Evolutionary conservation across 2,888 invertebrate species (phyloP).

Genomic region (Agrochola circellaris): DNA sequence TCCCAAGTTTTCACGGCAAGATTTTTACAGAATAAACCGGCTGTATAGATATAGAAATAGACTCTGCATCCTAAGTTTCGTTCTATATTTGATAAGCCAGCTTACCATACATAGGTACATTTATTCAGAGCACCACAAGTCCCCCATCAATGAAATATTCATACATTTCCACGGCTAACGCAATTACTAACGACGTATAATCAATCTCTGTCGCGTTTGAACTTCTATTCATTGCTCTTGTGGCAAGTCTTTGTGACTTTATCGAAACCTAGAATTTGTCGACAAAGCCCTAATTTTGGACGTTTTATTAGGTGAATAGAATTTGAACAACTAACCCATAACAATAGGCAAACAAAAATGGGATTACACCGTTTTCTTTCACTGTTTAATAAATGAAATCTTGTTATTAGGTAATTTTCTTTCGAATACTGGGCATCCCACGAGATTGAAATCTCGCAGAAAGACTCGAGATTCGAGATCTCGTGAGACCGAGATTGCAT

Average conservation of each 20-base stretch:
- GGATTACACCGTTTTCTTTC: too few relatives aligned
- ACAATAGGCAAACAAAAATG: too few relatives aligned
- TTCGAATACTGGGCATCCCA: too few relatives aligned
- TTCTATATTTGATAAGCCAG: neutral
- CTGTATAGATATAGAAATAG: too few relatives aligned
- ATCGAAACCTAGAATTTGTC: slow-evolving; percentile 24
- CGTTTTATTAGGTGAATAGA: neutral
- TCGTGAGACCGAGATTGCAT: too few relatives aligned
- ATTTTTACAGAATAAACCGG: too few relatives aligned
- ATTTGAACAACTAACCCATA: neutral
- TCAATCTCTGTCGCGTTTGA: slow-evolving; percentile 56
- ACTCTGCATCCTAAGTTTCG: neutral
- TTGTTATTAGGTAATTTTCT: too few relatives aligned
- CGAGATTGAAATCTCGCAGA: too few relatives aligned
- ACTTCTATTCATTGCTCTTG: slow-evolving; percentile 40
- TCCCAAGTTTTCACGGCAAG: too few relatives aligned
- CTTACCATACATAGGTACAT: slow-evolving; percentile 13
- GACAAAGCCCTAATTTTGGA: neutral
- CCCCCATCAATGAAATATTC: slow-evolving; percentile 51
- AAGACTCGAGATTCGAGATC: too few relatives aligned
- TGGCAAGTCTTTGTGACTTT: slow-evolving; percentile 6
- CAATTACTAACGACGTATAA: slow-evolving; percentile 57
- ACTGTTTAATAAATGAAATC: too few relatives aligned
- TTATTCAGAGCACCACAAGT: slow-evolving; percentile 14
- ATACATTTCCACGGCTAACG: slow-evolving; percentile 39